phyloP scores from a whole-genome alignment of 2,888 invertebrate genomes.

The Chrysolina haemoptera region DNA sequence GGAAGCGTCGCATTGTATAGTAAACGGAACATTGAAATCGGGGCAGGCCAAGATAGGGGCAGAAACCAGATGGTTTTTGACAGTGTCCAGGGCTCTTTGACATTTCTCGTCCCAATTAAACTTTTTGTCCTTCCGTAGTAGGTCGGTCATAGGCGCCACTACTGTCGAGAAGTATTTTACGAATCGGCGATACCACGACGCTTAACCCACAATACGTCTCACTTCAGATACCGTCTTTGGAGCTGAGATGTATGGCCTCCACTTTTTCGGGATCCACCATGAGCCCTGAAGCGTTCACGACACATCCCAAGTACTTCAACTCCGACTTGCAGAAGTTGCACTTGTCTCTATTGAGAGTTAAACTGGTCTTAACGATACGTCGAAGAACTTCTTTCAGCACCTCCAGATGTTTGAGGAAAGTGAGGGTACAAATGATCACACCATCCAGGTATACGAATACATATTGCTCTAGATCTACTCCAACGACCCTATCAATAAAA shows the following conservation, averaged over 20 bases:
- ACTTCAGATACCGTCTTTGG: conserved; percentile 40
- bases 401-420: conserved; percentile 45
- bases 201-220: conserved; percentile 35
- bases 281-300: conserved; percentile 25
- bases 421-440: conserved; percentile 47
- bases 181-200: conserved; percentile 43
- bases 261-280: conserved; percentile 29
- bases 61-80: conserved; percentile 29
- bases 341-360: conserved; percentile 46
- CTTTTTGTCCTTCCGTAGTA: conserved; percentile 33
- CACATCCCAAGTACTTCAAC: conserved; percentile 32
- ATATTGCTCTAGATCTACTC: conserved; percentile 49
- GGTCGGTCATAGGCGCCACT: conserved; percentile 36
- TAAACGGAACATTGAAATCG: conserved; percentile 26
- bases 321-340: conserved; percentile 29
- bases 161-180: conserved; percentile 37
- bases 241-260: conserved; percentile 22
- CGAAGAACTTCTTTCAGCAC: conserved; percentile 48
- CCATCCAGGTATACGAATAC: conserved; percentile 56
- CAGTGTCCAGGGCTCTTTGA: conserved; percentile 22
- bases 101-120: conserved; percentile 26
- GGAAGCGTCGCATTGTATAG: conserved; percentile 47
- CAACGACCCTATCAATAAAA: conserved; percentile 50
- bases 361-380: conserved; percentile 45
- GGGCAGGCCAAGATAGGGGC: conserved; percentile 34